Conservation (phyloP, 2,888 invertebrate species). For the Aporophyla nigra region DNA sequence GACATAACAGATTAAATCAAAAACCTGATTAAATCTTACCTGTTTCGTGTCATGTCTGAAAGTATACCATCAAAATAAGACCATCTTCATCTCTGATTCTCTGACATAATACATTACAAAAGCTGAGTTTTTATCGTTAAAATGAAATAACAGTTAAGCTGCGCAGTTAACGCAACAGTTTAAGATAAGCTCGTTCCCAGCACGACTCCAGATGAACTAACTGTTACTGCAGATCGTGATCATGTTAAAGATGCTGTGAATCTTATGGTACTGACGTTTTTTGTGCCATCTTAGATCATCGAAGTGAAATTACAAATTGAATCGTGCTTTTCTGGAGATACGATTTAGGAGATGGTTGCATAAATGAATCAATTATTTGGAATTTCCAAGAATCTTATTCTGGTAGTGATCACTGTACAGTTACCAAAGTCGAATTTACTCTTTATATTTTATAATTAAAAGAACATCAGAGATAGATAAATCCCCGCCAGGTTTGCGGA, state of each 20-base stretch:
- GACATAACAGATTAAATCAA: background rate
- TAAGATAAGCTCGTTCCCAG: slow-evolving; percentile 53
- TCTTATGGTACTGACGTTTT: slow-evolving; percentile 31
- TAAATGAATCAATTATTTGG: background rate
- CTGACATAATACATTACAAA: slow-evolving; percentile 45
- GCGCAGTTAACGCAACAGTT: slow-evolving; percentile 51
- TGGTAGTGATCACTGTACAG: background rate
- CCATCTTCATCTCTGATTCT: slow-evolving; percentile 22
- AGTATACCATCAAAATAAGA: slow-evolving; percentile 12
- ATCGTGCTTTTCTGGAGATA: background rate
- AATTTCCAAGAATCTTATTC: background rate
- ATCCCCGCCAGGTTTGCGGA: no score
- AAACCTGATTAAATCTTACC: slow-evolving; percentile 3
- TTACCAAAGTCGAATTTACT: background rate
- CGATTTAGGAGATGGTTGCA: background rate
- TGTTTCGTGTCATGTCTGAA: background rate
- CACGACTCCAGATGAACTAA: slow-evolving; percentile 57
- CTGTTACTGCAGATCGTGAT: slow-evolving; percentile 55
- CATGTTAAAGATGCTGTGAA: slow-evolving; percentile 35
- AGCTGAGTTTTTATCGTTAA: slow-evolving; percentile 23
- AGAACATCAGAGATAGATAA: background rate
- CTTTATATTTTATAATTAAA: background rate
- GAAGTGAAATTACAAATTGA: slow-evolving; percentile 4
- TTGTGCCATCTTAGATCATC: slow-evolving; percentile 26
- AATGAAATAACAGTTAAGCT: slow-evolving; percentile 28